Conservation (phyloP, 2,113 vertebrate genomes). For the Dendropsophus ebraccatus region DNA sequence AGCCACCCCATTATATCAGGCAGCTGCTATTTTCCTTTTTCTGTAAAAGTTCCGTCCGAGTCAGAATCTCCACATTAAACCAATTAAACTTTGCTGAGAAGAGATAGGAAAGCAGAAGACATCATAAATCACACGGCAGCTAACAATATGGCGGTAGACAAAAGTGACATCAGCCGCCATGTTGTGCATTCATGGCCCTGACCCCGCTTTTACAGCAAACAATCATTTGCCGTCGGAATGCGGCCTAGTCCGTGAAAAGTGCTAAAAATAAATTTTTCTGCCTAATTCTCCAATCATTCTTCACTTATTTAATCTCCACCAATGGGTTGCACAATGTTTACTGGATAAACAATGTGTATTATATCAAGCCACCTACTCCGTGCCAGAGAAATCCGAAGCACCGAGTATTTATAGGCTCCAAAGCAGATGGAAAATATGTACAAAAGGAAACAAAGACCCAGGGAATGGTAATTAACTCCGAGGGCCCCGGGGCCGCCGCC, state of each 20-base stretch:
- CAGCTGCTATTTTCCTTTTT: too few relatives aligned
- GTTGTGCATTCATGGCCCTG: not conserved
- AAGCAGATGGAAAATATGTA: slow-evolving; percentile 42
- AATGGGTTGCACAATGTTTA: slow-evolving; percentile 24
- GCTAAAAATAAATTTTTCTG: slow-evolving; percentile 5
- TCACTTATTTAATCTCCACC: not conserved
- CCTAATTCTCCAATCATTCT: not conserved
- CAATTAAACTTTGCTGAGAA: not conserved
- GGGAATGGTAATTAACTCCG: slow-evolving; percentile 46
- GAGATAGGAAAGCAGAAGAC: not conserved
- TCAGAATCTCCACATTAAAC: not conserved
- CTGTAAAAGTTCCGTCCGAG: too few relatives aligned
- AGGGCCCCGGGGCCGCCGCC: not conserved
- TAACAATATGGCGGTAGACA: not conserved
- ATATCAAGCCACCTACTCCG: slow-evolving; percentile 19
- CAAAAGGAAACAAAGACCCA: slow-evolving; percentile 27
- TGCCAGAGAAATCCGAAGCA: slow-evolving; percentile 34
- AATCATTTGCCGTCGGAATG: not conserved
- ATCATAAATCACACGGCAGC: not conserved
- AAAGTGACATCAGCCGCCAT: not conserved
- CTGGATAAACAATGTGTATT: slow-evolving; percentile 36
- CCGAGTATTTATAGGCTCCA: slow-evolving; percentile 32
- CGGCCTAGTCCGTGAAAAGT: not conserved
- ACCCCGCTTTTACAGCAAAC: not conserved
- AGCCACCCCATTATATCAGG: too few relatives aligned